Evolutionary conservation across 2,113 vertebrate species (phyloP).

Genomic region (Datnioides undecimradiatus): DNA sequence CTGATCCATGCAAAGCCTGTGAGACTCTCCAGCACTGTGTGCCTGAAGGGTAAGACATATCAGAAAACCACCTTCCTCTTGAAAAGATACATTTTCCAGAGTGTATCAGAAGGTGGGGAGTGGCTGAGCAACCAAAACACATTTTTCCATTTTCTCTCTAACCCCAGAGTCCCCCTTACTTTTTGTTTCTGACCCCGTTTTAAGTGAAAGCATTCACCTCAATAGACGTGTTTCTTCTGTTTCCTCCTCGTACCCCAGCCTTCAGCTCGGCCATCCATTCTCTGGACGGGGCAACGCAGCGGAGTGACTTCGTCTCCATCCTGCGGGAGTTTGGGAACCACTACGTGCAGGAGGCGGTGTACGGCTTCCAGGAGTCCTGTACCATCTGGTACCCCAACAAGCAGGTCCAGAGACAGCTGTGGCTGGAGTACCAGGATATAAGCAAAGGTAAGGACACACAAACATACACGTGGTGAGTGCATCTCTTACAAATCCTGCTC

Average conservation of each 20-base stretch:
- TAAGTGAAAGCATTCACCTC: neutral
- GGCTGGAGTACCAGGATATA: slow-evolving; percentile 99
- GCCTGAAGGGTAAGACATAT: neutral
- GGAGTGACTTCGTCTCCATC: slow-evolving; percentile 92
- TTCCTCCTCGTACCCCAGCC: slow-evolving; percentile 74
- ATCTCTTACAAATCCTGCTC: neutral
- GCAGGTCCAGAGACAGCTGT: slow-evolving; percentile 95
- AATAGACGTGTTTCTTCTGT: neutral
- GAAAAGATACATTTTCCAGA: neutral
- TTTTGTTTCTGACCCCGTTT: neutral
- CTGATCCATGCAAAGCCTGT: slow-evolving; percentile 12
- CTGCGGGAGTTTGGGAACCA: slow-evolving; percentile 97
- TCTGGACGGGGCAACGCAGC: slow-evolving; percentile 93
- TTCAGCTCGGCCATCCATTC: slow-evolving; percentile 96
- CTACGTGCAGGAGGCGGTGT: slow-evolving; percentile 97
- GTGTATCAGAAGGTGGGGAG: neutral
- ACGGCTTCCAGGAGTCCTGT: slow-evolving; percentile 97
- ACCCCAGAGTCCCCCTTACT: neutral
- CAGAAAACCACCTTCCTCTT: neutral
- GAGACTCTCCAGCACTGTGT: slow-evolving; percentile 7
- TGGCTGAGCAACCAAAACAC: neutral
- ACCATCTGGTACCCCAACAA: slow-evolving; percentile 99
- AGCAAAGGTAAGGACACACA: slow-evolving; percentile 91
- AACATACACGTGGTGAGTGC: neutral
- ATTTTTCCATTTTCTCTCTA: neutral